Conservation (phyloP, 2,888 invertebrate genomes). For the Pimpla rufipes region DNA sequence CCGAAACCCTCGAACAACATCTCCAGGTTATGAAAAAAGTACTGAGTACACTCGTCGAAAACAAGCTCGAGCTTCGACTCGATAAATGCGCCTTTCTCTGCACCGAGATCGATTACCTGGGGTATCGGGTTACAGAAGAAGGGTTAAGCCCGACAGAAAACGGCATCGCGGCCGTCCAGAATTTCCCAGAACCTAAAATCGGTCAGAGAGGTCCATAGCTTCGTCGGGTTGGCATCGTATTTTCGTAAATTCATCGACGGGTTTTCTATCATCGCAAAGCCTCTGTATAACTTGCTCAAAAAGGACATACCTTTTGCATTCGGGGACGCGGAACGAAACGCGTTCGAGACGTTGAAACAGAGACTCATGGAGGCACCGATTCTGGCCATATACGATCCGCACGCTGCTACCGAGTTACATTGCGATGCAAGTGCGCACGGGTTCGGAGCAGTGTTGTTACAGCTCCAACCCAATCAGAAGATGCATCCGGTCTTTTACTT, state of each 20-base stretch:
- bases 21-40: conserved; percentile 47
- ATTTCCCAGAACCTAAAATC: neutral
- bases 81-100: conserved; percentile 71
- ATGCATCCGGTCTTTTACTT: no score
- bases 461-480: no score
- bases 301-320: no score
- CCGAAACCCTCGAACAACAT: conserved; percentile 49
- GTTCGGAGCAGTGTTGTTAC: no score
- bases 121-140: neutral
- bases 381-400: no score
- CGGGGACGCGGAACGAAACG: no score
- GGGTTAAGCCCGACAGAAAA: neutral
- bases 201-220: neutral
- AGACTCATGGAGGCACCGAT: no score
- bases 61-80: conserved; percentile 60
- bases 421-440: no score
- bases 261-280: neutral
- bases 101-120: conserved; percentile 52
- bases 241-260: neutral
- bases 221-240: neutral
- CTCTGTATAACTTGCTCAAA: neutral
- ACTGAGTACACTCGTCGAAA: conserved; percentile 41
- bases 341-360: no score
- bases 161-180: neutral
- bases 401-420: no score